Base-by-base conservation (phyloP, 2,888 invertebrate species). In the Hipparchia semele region DNA sequence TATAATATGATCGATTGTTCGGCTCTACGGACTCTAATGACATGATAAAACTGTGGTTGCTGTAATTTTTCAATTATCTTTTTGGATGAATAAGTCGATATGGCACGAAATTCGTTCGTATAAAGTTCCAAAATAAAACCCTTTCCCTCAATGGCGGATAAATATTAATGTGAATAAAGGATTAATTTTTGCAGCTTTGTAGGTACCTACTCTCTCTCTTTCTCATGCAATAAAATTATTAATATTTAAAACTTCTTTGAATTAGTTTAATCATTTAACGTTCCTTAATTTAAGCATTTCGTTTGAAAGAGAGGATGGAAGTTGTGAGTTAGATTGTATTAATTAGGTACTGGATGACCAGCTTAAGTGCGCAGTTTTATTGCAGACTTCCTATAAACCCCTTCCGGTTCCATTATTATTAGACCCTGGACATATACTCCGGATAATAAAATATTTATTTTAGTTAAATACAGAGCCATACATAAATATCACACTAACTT, bases 1-100 rank as follows among this genome's bases (percentile, higher is more conserved):
- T 82, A 76, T 79, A 77, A 85, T 78, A 87, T 89, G 87, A 90
- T 87, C 78, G 84, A 90, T 90, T 74, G 79, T 71, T 76, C 61
- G 75, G 61, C 64, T 46, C n/a, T n/a, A n/a, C n/a, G 10, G 33
- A 3, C 51, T 33, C 46, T 13, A 59, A 9, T 59, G 12, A 70
- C 23, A 62, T 70, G 54, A 62, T 62, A 33, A 33, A 60, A 68
- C 33, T 51, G n/a, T 23, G 13, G n/a, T 59, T 68, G 49, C n/a
- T 6, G 12, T 6, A 56, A 56, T 7, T n/a, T 13, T 6, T 4
- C 13, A 6, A 54, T 54, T 53, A 12, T 6, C 46, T 4, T 46
- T 46, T 46, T 46, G 46, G 23, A 23, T 23, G 23, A 23, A 23
- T 23, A 23, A 23, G 23, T 23, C 23, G 23, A 23, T 23, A 23